phyloP scores from a whole-genome alignment of 2,797 vertebrate genomes.

The Pempheris klunzingeri region DNA sequence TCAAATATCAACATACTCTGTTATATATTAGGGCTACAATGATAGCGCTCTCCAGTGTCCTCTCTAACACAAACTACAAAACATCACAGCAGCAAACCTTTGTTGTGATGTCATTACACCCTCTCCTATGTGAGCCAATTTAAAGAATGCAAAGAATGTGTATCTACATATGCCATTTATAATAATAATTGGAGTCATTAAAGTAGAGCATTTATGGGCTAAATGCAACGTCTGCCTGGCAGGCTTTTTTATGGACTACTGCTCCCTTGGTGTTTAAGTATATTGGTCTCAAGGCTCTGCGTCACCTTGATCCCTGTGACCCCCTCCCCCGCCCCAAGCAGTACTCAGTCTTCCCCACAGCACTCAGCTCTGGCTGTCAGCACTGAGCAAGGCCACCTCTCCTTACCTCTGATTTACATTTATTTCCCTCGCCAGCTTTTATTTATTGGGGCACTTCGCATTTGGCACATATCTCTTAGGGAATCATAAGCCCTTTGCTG shows the following conservation, averaged over 20 bases:
- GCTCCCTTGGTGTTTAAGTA: constrained; percentile 82
- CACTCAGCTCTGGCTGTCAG: constrained; percentile 75
- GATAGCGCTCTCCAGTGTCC: constrained; percentile 6
- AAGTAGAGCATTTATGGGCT: constrained; percentile 78
- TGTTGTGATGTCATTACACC: constrained; percentile 45
- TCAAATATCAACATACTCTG: constrained; percentile 49
- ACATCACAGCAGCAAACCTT: constrained; percentile 36
- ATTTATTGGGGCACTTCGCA: constrained; percentile 88
- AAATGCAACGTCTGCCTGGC: constrained; percentile 74
- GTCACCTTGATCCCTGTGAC: constrained; percentile 87
- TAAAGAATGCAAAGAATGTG: constrained; percentile 63
- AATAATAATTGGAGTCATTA: constrained; percentile 82
- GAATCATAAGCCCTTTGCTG: constrained; percentile 82
- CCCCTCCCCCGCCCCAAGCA: constrained; percentile 71
- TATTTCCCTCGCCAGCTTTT: constrained; percentile 85
- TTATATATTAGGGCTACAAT: constrained; percentile 18
- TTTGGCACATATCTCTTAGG: constrained; percentile 86
- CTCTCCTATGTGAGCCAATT: constrained; percentile 51
- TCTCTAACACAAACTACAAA: constrained; percentile 30
- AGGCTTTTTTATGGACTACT: constrained; percentile 84
- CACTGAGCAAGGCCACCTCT: constrained; percentile 78
- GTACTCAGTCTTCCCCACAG: constrained; percentile 78
- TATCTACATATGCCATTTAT: constrained; percentile 72
- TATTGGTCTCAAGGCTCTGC: constrained; percentile 82
- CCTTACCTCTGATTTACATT: constrained; percentile 87